These are phyloP conservation scores for Sebastes itinus DNA, from an alignment of 2,797 vertebrate genomes.

Conservation along the genomic window DNA sequence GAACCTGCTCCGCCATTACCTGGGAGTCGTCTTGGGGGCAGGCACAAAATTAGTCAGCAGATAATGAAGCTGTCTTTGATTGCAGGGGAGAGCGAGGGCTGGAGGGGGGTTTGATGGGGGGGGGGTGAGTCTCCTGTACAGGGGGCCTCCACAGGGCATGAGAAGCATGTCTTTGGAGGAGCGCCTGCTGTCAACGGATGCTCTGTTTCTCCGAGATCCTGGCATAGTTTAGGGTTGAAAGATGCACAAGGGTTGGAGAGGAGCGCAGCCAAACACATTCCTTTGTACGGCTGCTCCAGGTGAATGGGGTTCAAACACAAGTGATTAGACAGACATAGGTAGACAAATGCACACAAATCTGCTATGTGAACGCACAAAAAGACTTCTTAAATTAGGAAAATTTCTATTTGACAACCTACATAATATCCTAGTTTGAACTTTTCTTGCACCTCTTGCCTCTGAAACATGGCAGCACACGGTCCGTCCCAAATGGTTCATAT, in stretches of 20 bases:
- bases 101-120: slow-evolving; percentile 37
- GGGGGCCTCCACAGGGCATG: slow-evolving; percentile 71
- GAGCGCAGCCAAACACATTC: slow-evolving; percentile 58
- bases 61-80: slow-evolving; percentile 88
- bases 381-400: neutral
- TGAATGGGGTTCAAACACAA: slow-evolving; percentile 54
- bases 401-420: neutral
- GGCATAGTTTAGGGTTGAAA: slow-evolving; percentile 73
- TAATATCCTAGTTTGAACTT: neutral
- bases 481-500: neutral
- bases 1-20: slow-evolving; percentile 81
- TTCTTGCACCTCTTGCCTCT: neutral
- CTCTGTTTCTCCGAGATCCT: slow-evolving; percentile 71
- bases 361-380: neutral
- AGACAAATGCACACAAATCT: slow-evolving; percentile 2
- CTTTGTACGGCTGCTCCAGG: slow-evolving; percentile 57
- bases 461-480: neutral
- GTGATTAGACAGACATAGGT: neutral
- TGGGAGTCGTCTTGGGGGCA: slow-evolving; percentile 80
- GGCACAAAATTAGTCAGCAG: slow-evolving; percentile 84
- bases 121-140: slow-evolving; percentile 65
- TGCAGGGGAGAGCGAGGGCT: slow-evolving; percentile 55
- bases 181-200: slow-evolving; percentile 72
- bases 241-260: slow-evolving; percentile 59
- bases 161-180: slow-evolving; percentile 80